A percentile compares a stretch with the other conserved stretches of the same genome.
Conservation (phyloP, 2,888 invertebrate genomes). For the Cheilosia soror region DNA sequence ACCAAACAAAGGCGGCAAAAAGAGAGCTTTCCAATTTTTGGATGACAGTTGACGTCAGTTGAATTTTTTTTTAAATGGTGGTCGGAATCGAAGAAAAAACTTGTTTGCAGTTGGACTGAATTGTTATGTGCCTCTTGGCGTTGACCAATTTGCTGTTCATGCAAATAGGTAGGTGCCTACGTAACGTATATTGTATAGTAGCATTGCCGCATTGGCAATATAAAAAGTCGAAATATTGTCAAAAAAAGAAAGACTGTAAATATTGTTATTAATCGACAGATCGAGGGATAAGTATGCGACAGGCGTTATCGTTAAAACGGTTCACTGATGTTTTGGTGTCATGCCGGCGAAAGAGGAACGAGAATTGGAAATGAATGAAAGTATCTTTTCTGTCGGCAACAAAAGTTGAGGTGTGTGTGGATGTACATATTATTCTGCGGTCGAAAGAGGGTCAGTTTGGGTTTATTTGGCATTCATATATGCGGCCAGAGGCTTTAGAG, state of each 20-base stretch:
- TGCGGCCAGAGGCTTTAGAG: too few species aligned
- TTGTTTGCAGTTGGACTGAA: slow-evolving; percentile 6
- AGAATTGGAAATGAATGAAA: slow-evolving; percentile 12
- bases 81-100: slow-evolving; percentile 12
- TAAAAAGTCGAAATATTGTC: background rate
- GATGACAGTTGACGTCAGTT: slow-evolving; percentile 27
- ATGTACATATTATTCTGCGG: background rate
- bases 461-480: too few species aligned
- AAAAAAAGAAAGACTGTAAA: background rate
- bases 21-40: slow-evolving; percentile 55
- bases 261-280: background rate
- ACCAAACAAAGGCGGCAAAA: slow-evolving; percentile 23
- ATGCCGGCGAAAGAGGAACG: background rate
- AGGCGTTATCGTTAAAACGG: slow-evolving; percentile 3
- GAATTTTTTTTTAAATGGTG: slow-evolving; percentile 37
- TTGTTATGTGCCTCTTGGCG: background rate
- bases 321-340: background rate
- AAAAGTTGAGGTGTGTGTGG: background rate
- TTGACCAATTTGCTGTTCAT: slow-evolving; percentile 18
- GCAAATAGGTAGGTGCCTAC: background rate
- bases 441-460: slow-evolving; percentile 1
- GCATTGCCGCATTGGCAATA: background rate
- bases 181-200: too few species aligned
- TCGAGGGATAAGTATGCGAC: background rate
- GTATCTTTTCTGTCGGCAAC: slow-evolving; percentile 8